Conservation (phyloP, 2,888 invertebrate species). For the Caenorhabditis imperialis region DNA sequence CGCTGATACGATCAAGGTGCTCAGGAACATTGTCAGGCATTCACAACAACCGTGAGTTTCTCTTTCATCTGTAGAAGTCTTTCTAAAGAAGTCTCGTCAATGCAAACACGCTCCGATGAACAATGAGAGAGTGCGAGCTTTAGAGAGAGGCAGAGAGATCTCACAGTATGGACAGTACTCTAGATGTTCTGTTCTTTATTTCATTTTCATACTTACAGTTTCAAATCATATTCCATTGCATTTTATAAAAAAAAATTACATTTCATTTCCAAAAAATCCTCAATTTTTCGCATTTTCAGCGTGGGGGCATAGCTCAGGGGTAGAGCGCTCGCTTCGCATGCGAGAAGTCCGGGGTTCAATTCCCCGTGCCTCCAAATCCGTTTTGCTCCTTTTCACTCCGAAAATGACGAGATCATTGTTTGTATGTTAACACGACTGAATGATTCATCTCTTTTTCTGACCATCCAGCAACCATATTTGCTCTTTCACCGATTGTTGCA, state of each 20-base stretch:
- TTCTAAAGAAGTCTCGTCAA: too few relatives aligned
- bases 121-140: too few relatives aligned
- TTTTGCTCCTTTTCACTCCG: too few relatives aligned
- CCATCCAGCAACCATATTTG: slow-evolving; percentile 25
- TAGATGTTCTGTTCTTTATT: too few relatives aligned
- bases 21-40: slow-evolving; percentile 53
- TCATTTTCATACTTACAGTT: too few relatives aligned
- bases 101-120: too few relatives aligned
- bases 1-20: slow-evolving; percentile 57
- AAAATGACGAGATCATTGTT: too few relatives aligned
- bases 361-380: slow-evolving; percentile 68
- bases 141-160: too few relatives aligned
- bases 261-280: slow-evolving; percentile 9
- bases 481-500: not conserved
- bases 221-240: too few relatives aligned
- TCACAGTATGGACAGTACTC: too few relatives aligned
- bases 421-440: not conserved
- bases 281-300: not conserved
- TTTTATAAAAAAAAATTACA: too few relatives aligned
- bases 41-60: slow-evolving; percentile 50
- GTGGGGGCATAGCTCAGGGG: slow-evolving; percentile 70
- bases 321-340: slow-evolving; percentile 75
- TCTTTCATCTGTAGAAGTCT: too few relatives aligned
- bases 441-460: slow-evolving; percentile 10
- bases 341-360: slow-evolving; percentile 74